Conservation (phyloP, 2,113 vertebrate species). For the Callorhinus ursinus region DNA sequence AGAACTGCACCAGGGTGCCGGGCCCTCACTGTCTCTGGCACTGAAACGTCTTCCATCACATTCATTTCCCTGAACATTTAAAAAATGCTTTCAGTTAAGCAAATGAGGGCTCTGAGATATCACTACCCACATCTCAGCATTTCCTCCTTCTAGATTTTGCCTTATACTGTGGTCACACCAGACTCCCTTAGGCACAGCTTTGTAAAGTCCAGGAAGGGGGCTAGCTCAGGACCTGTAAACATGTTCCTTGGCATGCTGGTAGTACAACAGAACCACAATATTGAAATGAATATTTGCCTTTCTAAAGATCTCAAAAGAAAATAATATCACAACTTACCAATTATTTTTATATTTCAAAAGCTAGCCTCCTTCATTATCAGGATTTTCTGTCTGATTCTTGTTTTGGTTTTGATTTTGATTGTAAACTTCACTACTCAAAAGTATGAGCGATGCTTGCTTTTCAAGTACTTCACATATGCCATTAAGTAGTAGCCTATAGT, state of each 20-base stretch:
- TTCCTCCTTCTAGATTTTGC: not conserved
- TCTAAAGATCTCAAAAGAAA: constrained; percentile 11
- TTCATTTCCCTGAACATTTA: not conserved
- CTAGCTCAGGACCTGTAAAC: not conserved
- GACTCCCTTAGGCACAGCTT: not conserved
- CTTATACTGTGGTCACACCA: not conserved
- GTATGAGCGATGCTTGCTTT: not conserved
- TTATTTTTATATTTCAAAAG: not conserved
- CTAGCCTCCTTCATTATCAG: not conserved
- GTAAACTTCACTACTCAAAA: not conserved
- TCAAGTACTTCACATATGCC: not conserved
- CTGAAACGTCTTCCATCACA: not conserved
- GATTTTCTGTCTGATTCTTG: not conserved
- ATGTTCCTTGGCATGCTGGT: not conserved
- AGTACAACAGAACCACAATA: not conserved
- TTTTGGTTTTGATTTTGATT: constrained; percentile 55
- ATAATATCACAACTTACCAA: not conserved
- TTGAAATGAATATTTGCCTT: not conserved
- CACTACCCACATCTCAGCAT: not conserved
- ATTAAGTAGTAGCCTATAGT: not conserved
- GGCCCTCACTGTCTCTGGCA: not conserved
- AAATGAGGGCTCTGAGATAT: not conserved
- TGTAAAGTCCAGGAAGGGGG: not conserved
- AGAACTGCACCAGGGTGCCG: not conserved
- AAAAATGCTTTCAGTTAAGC: not conserved